Evolutionary conservation across 2,888 invertebrate species (phyloP).

Genomic region (Lithophane ornitopus): DNA sequence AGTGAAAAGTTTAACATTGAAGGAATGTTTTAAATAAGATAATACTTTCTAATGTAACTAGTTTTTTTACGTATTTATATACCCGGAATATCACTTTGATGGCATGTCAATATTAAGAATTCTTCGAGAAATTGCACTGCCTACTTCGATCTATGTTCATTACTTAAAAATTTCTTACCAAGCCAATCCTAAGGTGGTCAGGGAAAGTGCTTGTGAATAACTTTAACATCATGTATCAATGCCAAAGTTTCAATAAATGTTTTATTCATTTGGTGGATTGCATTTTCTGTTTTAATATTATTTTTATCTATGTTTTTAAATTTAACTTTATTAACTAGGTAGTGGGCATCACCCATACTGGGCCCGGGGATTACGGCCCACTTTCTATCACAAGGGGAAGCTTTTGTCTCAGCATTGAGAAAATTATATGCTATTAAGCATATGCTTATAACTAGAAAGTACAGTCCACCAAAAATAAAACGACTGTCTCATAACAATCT

Average conservation of each 20-base stretch:
- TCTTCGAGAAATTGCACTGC: constrained; percentile 23
- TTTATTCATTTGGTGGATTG: constrained; percentile 24
- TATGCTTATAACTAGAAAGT: constrained; percentile 17
- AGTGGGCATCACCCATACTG: background rate
- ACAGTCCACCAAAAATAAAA: constrained; percentile 25
- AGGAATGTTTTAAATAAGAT: background rate
- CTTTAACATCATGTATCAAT: constrained; percentile 37
- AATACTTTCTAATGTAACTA: too few relatives aligned
- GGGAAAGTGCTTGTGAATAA: constrained; percentile 52
- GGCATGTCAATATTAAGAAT: background rate
- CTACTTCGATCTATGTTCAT: constrained; percentile 18
- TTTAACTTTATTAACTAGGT: background rate
- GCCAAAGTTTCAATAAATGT: constrained; percentile 17
- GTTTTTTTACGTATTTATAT: background rate
- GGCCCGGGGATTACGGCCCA: background rate
- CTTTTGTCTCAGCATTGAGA: background rate
- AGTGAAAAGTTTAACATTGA: background rate
- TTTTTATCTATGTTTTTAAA: background rate
- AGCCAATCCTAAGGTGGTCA: constrained; percentile 39
- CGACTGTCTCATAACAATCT: constrained; percentile 5
- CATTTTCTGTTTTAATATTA: constrained; percentile 16
- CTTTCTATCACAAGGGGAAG: background rate
- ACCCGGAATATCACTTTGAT: too few relatives aligned
- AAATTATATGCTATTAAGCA: background rate
- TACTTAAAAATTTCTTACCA: constrained; percentile 51